Evolutionary conservation across 2,113 vertebrate genomes (phyloP).

Genomic region (Acrocephalus kingi): DNA sequence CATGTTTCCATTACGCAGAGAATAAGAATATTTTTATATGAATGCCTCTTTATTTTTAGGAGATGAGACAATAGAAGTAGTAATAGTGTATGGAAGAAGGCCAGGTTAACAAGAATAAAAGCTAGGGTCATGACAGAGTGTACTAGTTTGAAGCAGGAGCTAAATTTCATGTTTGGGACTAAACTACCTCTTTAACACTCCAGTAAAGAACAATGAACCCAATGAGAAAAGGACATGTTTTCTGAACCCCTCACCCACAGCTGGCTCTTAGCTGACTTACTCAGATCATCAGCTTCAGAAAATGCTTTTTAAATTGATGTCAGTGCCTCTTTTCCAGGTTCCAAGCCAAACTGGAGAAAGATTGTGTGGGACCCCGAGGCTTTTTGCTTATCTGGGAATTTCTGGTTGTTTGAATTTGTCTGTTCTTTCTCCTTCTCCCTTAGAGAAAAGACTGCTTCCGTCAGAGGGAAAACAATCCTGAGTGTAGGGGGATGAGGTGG

Average conservation of each 20-base stretch:
- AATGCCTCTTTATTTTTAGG: not conserved
- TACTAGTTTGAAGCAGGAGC: not conserved
- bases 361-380: not conserved
- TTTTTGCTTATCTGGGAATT: conserved; percentile 11
- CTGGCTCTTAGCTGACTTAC: not conserved
- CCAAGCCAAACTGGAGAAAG: not conserved
- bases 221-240: not conserved
- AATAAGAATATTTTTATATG: not conserved
- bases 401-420: not conserved
- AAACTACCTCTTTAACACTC: not conserved
- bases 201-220: not conserved
- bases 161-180: not conserved
- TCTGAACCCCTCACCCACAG: not conserved
- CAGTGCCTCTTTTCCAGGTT: not conserved
- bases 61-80: not conserved
- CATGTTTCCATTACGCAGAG: not conserved
- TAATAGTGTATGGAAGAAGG: not conserved
- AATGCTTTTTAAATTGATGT: not conserved
- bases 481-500: not conserved
- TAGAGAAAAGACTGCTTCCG: not conserved
- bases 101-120: conserved; percentile 4
- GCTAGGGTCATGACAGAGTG: not conserved
- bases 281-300: not conserved
- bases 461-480: not conserved
- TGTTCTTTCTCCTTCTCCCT: not conserved